Evolutionary conservation across 2,888 invertebrate genomes (phyloP).

Genomic region (Cataglyphis albicans): DNA sequence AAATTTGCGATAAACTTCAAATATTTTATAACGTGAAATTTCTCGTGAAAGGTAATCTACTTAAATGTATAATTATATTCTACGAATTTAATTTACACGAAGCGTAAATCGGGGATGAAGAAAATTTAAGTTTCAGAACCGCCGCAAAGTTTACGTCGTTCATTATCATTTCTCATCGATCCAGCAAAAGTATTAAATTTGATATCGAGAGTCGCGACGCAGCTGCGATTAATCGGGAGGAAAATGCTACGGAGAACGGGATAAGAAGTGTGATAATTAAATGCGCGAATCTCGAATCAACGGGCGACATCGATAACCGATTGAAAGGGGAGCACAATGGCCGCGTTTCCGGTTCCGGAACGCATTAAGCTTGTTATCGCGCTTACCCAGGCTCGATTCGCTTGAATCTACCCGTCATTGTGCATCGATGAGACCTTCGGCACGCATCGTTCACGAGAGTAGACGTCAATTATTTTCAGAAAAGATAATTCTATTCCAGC

Average conservation of each 20-base stretch:
- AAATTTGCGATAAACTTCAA: slow-evolving; percentile 9
- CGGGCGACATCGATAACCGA: slow-evolving; percentile 65
- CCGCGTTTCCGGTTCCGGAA: slow-evolving; percentile 69
- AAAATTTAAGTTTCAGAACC: slow-evolving; percentile 28
- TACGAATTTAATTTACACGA: slow-evolving; percentile 25
- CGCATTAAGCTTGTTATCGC: slow-evolving; percentile 73
- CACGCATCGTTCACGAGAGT: slow-evolving; percentile 38
- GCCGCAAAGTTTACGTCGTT: slow-evolving; percentile 35
- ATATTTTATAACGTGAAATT: background rate
- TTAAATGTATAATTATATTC: slow-evolving; percentile 29
- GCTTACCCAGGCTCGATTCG: slow-evolving; percentile 69
- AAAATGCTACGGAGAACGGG: slow-evolving; percentile 34
- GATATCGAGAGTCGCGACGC: slow-evolving; percentile 19
- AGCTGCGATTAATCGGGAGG: slow-evolving; percentile 42
- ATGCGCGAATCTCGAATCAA: slow-evolving; percentile 52
- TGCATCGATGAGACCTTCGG: slow-evolving; percentile 48
- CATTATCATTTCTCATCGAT: slow-evolving; percentile 29
- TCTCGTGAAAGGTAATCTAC: slow-evolving; percentile 4
- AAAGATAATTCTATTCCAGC: slow-evolving; percentile 20
- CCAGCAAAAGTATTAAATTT: slow-evolving; percentile 34
- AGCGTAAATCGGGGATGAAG: background rate
- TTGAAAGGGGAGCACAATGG: slow-evolving; percentile 62
- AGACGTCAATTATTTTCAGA: slow-evolving; percentile 42
- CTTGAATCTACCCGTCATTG: slow-evolving; percentile 64
- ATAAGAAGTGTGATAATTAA: slow-evolving; percentile 58